Base-by-base conservation (phyloP, 1,140 invertebrate species). In the Phortica variegata region DNA sequence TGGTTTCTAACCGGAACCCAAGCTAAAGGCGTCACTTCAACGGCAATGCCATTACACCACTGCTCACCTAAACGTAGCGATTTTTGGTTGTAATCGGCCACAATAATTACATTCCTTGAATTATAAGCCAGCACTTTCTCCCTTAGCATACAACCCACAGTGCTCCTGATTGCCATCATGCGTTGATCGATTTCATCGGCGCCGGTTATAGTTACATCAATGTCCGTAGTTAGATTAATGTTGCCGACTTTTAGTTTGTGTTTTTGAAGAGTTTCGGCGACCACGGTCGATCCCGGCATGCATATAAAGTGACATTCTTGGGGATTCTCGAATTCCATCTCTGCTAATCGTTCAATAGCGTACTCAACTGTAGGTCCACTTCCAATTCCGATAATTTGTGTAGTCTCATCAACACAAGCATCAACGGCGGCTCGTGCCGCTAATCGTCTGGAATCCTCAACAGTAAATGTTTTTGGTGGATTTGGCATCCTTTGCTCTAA, bases 81-180 rank as follows among this genome's bases (percentile, higher is more conserved):
- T n/a, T 73, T 91, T 84, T 97, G 97, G 78, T 89, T 90, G 65
- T 89, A 87, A 81, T 97, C 94, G 17, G 93, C 94, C 57, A 97
- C 85, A 15, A 98, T 84, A 31, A 95, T 81, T 44, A 94, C 80
- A 45, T 85, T 78, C 44, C 86, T 82, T 0, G 91, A 82, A 77
- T 89, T 93, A 16, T 89, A 89, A n/a, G 93, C 94, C 26, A 97
- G 84, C 61, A 97, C 92, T 81, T 97, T 98, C 76, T 97, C 56
- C 81, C n/a, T n/a, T n/a, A n/a, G n/a, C n/a, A n/a, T 96, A 93
- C 6, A 93, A 81, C n/a, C 94, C 83, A 77, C 94, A 97, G 9
- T 90, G 95, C n/a, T n/a, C n/a, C n/a, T n/a, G n/a, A n/a, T n/a
- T 92, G 7, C 89, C 88, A 51, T 91, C 83, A 79, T 95, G 89